A percentile compares a stretch with the other conserved stretches of the same genome.
phyloP scores from a whole-genome alignment of 2,888 invertebrate species.

The Oscheius myriophilus region DNA sequence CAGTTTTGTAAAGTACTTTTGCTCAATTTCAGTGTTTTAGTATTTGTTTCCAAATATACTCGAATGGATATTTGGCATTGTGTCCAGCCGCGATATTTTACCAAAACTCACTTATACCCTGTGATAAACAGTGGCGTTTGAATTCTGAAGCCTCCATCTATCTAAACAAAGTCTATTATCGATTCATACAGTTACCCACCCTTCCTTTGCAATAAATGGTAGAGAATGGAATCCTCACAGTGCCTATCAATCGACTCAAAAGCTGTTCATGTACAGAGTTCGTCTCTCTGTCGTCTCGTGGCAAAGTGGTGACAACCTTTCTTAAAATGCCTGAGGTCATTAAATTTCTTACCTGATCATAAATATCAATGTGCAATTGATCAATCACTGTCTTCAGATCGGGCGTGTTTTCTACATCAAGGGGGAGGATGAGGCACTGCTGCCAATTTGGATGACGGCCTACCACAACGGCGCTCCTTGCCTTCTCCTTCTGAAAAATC shows the following conservation, averaged over 20 bases:
- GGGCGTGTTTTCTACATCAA: slow-evolving; percentile 45
- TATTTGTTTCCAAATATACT: too few species aligned
- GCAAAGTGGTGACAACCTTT: slow-evolving; percentile 49
- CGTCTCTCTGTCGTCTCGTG: slow-evolving; percentile 76
- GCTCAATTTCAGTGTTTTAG: too few species aligned
- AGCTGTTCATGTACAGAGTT: slow-evolving; percentile 81
- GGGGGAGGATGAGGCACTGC: slow-evolving; percentile 77
- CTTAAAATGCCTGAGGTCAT: slow-evolving; percentile 1
- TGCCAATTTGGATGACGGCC: slow-evolving; percentile 92
- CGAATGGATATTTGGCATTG: too few species aligned
- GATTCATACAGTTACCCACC: slow-evolving; percentile 72
- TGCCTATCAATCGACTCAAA: slow-evolving; percentile 36
- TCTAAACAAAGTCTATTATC: slow-evolving; percentile 73
- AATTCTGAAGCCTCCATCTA: slow-evolving; percentile 77
- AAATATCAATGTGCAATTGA: slow-evolving; percentile 78
- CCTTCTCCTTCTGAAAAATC: slow-evolving; percentile 22
- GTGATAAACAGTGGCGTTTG: slow-evolving; percentile 53
- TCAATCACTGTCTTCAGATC: slow-evolving; percentile 74
- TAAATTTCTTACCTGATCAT: slow-evolving; percentile 78
- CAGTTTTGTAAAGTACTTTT: too few species aligned
- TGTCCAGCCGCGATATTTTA: not conserved
- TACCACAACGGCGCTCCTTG: slow-evolving; percentile 37
- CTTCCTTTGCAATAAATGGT: slow-evolving; percentile 80
- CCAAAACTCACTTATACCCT: slow-evolving; percentile 33
- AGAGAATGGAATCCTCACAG: slow-evolving; percentile 81